Percentiles rank a stretch among this genome's conserved stretches.
These are phyloP conservation scores for Phania funesta DNA, from an alignment of 2,888 invertebrate species.

Conservation along the genomic window DNA sequence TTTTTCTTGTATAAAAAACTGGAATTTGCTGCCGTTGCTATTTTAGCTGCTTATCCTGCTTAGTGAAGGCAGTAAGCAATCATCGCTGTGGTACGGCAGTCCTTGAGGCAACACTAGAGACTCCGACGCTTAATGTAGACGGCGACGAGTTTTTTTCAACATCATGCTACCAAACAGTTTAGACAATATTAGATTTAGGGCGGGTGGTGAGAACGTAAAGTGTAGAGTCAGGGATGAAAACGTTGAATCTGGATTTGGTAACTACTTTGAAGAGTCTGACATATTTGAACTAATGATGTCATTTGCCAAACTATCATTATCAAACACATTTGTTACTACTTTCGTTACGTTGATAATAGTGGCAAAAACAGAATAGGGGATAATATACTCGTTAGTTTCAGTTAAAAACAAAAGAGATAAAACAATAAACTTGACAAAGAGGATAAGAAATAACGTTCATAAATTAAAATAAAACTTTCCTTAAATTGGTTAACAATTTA, in stretches of 20 bases:
- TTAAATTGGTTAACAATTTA: too few species aligned
- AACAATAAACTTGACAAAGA: too few species aligned
- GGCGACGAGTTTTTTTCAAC: constrained; percentile 39
- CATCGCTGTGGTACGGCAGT: constrained; percentile 71
- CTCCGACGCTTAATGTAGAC: constrained; percentile 64
- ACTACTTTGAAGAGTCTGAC: constrained; percentile 17
- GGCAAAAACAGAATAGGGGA: neutral
- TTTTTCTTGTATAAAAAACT: neutral
- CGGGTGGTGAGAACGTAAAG: neutral
- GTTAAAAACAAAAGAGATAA: neutral
- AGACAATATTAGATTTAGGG: constrained; percentile 69
- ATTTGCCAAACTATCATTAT: constrained; percentile 43
- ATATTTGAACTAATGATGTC: constrained; percentile 35
- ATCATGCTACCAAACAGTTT: constrained; percentile 66
- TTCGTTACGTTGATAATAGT: neutral
- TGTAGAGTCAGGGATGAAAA: neutral
- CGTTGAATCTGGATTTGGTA: neutral
- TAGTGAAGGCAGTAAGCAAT: constrained; percentile 70
- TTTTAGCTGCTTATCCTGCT: constrained; percentile 25
- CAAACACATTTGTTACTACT: constrained; percentile 28
- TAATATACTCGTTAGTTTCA: neutral
- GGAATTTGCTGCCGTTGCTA: constrained; percentile 21
- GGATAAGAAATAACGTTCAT: too few species aligned
- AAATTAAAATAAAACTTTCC: too few species aligned
- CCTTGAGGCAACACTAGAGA: constrained; percentile 70